These are phyloP conservation scores for Drosophila chauvacae DNA, from an alignment of 1,140 invertebrate genomes.

Conservation along the genomic window DNA sequence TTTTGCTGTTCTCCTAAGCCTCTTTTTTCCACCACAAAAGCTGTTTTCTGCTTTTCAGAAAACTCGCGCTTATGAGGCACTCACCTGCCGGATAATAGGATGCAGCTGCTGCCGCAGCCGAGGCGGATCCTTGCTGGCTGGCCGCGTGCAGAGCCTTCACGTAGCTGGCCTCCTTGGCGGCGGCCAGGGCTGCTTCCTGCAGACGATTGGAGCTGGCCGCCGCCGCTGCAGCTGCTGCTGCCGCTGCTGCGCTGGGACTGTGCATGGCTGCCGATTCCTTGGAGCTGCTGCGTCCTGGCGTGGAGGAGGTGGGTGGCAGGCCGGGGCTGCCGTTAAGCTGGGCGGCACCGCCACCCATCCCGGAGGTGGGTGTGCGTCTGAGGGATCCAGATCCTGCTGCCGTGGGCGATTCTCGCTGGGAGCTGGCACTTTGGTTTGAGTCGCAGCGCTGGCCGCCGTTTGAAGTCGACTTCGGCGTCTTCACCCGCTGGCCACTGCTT, in stretches of 20 bases:
- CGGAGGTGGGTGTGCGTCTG: constrained; percentile 63
- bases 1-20: not conserved
- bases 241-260: constrained; percentile 55
- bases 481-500: constrained; percentile 65
- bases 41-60: not conserved
- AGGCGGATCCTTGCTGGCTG: constrained; percentile 85
- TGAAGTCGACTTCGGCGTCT: constrained; percentile 63
- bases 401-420: constrained; percentile 78
- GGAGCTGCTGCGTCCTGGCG: constrained; percentile 71
- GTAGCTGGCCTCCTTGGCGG: constrained; percentile 80
- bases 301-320: constrained; percentile 49
- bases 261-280: constrained; percentile 79
- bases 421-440: constrained; percentile 84
- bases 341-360: constrained; percentile 5
- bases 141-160: constrained; percentile 85
- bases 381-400: constrained; percentile 31
- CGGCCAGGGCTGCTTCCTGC: constrained; percentile 73
- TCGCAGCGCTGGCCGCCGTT: constrained; percentile 81
- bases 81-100: constrained; percentile 73
- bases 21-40: not conserved
- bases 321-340: constrained; percentile 74
- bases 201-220: constrained; percentile 72
- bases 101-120: constrained; percentile 68
- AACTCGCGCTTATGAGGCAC: constrained; percentile 4
- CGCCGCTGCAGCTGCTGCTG: constrained; percentile 39